Evolutionary conservation across 2,888 invertebrate genomes (phyloP).

Genomic region (Tribolium freemani): DNA sequence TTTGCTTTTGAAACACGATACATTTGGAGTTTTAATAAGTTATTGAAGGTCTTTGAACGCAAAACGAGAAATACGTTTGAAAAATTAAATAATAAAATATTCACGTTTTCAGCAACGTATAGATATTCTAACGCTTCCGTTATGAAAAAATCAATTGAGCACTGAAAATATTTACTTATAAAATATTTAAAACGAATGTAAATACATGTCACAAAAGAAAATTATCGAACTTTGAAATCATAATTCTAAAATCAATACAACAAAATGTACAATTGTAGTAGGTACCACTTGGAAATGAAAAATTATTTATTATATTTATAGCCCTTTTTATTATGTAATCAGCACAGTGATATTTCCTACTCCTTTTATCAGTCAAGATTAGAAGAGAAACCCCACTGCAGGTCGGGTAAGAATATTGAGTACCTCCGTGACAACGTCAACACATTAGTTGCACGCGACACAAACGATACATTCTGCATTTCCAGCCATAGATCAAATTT

Average conservation of each 20-base stretch:
- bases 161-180: neutral
- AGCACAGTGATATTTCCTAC: neutral
- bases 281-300: too few species aligned
- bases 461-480: constrained; percentile 23
- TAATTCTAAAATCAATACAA: neutral
- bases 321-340: neutral
- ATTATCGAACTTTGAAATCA: neutral
- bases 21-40: too few species aligned
- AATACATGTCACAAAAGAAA: neutral
- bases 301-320: neutral
- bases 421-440: constrained; percentile 28
- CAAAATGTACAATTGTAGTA: too few species aligned
- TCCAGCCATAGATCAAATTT: constrained; percentile 27
- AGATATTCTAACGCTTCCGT: neutral
- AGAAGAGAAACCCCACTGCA: neutral
- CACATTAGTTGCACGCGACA: constrained; percentile 18
- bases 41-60: too few species aligned
- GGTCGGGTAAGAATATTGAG: constrained; percentile 8
- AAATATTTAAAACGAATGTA: neutral
- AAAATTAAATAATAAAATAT: too few species aligned
- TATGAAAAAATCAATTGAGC: neutral
- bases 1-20: too few species aligned
- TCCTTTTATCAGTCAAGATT: neutral
- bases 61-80: too few species aligned
- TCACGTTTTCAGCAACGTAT: too few species aligned